phyloP scores from a whole-genome alignment of 1,140 invertebrate genomes.

The Pinna nobilis region DNA sequence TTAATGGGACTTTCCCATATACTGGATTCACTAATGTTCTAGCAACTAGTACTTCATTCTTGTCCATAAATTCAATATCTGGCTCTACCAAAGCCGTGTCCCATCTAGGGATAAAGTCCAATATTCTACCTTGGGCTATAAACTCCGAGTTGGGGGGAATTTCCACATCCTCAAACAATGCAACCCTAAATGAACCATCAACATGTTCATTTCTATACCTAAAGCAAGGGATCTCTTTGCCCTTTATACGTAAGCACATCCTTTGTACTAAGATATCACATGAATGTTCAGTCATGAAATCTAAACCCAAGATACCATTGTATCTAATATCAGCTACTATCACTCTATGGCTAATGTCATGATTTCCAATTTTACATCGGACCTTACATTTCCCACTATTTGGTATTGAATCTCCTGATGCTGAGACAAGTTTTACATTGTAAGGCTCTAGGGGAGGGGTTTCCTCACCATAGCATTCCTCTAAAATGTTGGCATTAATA shows the following conservation, averaged over 20 bases:
- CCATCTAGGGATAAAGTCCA: slow-evolving; percentile 9
- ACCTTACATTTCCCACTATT: slow-evolving; percentile 11
- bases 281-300: slow-evolving; percentile 17
- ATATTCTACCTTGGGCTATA: slow-evolving; percentile 15
- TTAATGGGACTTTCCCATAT: slow-evolving; percentile 12
- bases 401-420: slow-evolving; percentile 5
- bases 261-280: slow-evolving; percentile 11
- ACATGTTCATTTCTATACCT: slow-evolving; percentile 3
- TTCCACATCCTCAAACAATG: slow-evolving; percentile 9
- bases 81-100: slow-evolving; percentile 9
- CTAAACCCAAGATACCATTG: slow-evolving; percentile 17
- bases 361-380: neutral
- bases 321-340: slow-evolving; percentile 20
- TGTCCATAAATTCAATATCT: slow-evolving; percentile 18
- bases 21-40: slow-evolving; percentile 3
- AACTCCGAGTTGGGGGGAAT: slow-evolving; percentile 18
- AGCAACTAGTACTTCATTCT: slow-evolving; percentile 12
- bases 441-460: slow-evolving; percentile 3
- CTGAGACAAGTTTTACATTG: neutral
- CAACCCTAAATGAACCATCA: slow-evolving; percentile 1
- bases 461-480: slow-evolving; percentile 12
- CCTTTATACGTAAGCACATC: slow-evolving; percentile 18
- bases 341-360: slow-evolving; percentile 7
- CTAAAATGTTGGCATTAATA: slow-evolving; percentile 1
- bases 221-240: slow-evolving; percentile 18